phyloP scores from a whole-genome alignment of 92 coral and sea anemone genomes.

The Porites divaricata region DNA sequence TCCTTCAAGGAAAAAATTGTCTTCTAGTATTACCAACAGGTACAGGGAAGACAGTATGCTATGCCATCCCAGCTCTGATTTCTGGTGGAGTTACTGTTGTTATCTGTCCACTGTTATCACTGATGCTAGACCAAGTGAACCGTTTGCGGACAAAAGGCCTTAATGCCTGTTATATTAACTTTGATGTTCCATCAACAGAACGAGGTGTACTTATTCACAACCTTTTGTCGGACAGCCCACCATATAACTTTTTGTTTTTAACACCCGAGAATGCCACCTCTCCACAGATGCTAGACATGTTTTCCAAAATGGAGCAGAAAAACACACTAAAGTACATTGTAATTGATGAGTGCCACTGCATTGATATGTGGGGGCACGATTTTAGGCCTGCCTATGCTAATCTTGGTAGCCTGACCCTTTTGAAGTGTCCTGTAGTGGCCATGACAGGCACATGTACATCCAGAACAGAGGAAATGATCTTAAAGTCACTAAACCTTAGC shows the following conservation, averaged over 20 bases:
- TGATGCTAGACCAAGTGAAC: constrained; percentile 54
- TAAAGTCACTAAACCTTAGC: constrained; percentile 15
- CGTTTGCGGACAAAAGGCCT: constrained; percentile 44
- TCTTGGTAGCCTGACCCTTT: constrained; percentile 19
- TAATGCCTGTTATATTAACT: constrained; percentile 49
- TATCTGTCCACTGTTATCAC: constrained; percentile 46
- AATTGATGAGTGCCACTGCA: constrained; percentile 47
- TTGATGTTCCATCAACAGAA: constrained; percentile 25
- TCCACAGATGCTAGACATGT: neutral
- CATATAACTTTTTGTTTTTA: constrained; percentile 28
- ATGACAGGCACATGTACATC: constrained; percentile 53
- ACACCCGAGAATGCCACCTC: constrained; percentile 50
- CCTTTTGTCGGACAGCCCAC: constrained; percentile 11
- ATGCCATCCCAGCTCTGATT: constrained; percentile 53
- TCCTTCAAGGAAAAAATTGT: constrained; percentile 35
- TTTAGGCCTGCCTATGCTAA: constrained; percentile 47
- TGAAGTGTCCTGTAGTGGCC: constrained; percentile 26
- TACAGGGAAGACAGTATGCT: constrained; percentile 65
- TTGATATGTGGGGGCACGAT: constrained; percentile 50
- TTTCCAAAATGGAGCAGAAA: neutral
- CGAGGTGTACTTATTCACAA: constrained; percentile 35
- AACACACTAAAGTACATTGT: constrained; percentile 15
- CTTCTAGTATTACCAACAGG: constrained; percentile 70
- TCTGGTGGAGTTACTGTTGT: constrained; percentile 52
- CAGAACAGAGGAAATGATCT: constrained; percentile 33